phyloP scores from a whole-genome alignment of 2,888 invertebrate species.

The Leptinotarsa rubiginosa region DNA sequence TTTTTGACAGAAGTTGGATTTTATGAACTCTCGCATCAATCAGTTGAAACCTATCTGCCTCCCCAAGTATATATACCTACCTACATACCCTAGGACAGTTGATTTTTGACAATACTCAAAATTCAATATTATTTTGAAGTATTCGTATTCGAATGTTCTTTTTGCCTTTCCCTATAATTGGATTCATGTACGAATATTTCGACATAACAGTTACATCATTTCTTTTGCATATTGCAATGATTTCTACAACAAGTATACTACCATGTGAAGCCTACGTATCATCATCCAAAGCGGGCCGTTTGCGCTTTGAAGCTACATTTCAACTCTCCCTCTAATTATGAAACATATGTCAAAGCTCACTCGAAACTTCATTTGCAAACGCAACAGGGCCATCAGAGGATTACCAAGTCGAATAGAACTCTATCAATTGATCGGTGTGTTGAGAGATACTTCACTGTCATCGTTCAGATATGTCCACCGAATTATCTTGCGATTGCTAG shows the following conservation, averaged over 20 bases:
- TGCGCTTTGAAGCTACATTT: not conserved
- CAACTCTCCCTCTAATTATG: not conserved
- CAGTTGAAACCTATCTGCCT: no score
- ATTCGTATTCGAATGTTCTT: no score
- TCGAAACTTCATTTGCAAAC: constrained; percentile 11
- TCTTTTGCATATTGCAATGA: no score
- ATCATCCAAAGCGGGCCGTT: not conserved
- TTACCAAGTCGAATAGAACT: not conserved
- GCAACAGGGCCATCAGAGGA: constrained; percentile 6
- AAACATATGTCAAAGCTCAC: constrained; percentile 1
- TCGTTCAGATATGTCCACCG: constrained; percentile 46
- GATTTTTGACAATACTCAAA: no score
- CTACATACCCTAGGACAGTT: no score
- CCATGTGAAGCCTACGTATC: not conserved
- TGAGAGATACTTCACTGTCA: constrained; percentile 13
- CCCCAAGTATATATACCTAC: no score
- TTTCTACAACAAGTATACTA: not conserved
- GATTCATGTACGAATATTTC: no score
- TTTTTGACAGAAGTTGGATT: no score
- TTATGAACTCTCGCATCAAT: no score
- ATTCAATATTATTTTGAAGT: no score
- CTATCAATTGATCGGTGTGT: not conserved
- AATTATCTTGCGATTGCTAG: constrained; percentile 53
- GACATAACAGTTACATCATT: no score
- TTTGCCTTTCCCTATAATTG: no score